Evolutionary conservation across 2,113 vertebrate species (phyloP).

Genomic region (Periophthalmodon schlosseri): DNA sequence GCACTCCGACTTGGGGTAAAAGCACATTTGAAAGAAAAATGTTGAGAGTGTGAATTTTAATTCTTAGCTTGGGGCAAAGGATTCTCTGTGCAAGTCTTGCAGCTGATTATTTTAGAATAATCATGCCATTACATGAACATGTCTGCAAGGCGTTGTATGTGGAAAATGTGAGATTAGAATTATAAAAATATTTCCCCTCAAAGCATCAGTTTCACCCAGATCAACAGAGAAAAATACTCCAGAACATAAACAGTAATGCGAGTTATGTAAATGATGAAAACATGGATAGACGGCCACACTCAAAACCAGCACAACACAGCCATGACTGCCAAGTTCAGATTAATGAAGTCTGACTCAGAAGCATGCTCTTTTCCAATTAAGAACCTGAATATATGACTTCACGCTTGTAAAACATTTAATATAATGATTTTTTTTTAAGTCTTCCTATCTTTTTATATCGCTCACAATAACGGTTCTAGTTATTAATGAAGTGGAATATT

Average conservation of each 20-base stretch:
- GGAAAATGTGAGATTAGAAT: slow-evolving; percentile 57
- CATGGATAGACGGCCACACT: neutral
- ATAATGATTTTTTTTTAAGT: too few species aligned
- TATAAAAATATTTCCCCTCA: slow-evolving; percentile 69
- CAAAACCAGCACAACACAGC: neutral
- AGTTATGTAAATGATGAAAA: neutral
- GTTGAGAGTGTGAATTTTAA: slow-evolving; percentile 68
- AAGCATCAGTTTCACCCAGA: slow-evolving; percentile 57
- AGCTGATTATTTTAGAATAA: slow-evolving; percentile 80
- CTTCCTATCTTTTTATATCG: too few species aligned
- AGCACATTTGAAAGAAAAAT: slow-evolving; percentile 60
- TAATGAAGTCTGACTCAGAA: neutral
- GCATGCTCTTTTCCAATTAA: neutral
- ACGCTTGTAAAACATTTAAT: neutral
- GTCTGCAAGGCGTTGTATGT: slow-evolving; percentile 66
- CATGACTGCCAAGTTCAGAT: neutral
- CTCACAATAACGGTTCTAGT: too few species aligned
- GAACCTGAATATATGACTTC: neutral
- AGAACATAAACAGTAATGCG: neutral
- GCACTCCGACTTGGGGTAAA: slow-evolving; percentile 50
- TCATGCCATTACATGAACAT: slow-evolving; percentile 78
- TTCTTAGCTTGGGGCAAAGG: slow-evolving; percentile 64
- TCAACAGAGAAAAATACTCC: slow-evolving; percentile 53
- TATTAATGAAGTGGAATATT: too few species aligned
- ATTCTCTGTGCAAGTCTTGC: slow-evolving; percentile 69